A percentile compares a stretch with the other conserved stretches of the same genome.
Conservation (phyloP, 1,140 invertebrate species). For the Laupala kohalensis region DNA sequence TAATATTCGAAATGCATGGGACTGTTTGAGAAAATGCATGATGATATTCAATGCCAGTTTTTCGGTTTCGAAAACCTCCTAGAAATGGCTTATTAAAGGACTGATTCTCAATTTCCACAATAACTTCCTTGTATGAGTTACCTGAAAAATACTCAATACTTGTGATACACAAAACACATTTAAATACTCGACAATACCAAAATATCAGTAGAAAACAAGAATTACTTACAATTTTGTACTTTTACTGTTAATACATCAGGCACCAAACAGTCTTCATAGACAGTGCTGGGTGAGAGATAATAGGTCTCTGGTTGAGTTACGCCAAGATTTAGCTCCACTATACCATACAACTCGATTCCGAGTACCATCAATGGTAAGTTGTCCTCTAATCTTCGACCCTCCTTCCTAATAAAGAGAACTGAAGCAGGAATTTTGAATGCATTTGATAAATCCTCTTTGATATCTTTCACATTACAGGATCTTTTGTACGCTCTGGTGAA, state of each 20-base stretch:
- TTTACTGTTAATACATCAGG: not conserved
- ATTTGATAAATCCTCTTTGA: not conserved
- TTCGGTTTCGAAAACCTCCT: not conserved
- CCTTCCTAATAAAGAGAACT: not conserved
- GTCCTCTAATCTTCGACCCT: not conserved
- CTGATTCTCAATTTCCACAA: not conserved
- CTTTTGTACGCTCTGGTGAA: not conserved
- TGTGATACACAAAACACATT: not conserved
- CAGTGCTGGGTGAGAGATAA: not conserved
- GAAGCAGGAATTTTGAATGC: not conserved
- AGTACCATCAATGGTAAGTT: not conserved
- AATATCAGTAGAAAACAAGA: not conserved
- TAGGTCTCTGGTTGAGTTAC: not conserved
- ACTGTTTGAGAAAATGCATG: not conserved
- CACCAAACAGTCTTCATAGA: not conserved
- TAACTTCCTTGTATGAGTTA: not conserved
- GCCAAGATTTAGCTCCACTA: not conserved
- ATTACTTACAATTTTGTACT: not conserved
- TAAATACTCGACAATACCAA: not conserved
- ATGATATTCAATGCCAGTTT: not conserved
- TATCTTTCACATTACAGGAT: not conserved
- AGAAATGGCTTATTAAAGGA: not conserved
- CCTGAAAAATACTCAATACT: not conserved
- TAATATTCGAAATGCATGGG: not conserved
- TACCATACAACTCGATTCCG: not conserved